Evolutionary conservation across 2,113 vertebrate genomes (phyloP).

Genomic region (Toxotes chatareus): DNA sequence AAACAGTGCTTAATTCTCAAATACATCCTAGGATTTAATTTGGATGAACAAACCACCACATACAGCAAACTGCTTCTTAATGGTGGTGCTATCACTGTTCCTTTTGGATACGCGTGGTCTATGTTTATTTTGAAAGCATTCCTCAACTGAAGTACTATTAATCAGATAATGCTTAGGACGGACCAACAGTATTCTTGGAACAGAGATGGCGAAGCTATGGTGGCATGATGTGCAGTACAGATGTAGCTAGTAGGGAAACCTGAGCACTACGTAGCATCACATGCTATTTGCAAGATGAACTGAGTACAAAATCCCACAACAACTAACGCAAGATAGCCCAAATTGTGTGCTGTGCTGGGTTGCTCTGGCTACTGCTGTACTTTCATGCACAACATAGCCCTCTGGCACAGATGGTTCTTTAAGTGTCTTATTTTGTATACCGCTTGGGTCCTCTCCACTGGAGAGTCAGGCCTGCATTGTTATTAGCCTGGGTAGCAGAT

Average conservation of each 20-base stretch:
- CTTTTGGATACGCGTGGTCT: slow-evolving; percentile 41
- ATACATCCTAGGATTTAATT: not conserved
- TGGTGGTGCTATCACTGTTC: slow-evolving; percentile 46
- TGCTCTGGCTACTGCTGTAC: slow-evolving; percentile 43
- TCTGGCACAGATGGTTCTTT: slow-evolving; percentile 42
- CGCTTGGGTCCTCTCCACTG: slow-evolving; percentile 28
- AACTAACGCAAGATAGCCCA: not conserved
- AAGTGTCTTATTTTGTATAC: slow-evolving; percentile 40
- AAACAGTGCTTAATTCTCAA: slow-evolving; percentile 49
- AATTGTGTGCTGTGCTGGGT: slow-evolving; percentile 1
- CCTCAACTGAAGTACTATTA: not conserved
- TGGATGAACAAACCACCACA: not conserved
- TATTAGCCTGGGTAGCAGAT: slow-evolving; percentile 68
- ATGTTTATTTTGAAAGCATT: slow-evolving; percentile 12
- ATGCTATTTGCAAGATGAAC: slow-evolving; percentile 15
- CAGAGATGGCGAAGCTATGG: slow-evolving; percentile 46
- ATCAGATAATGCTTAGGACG: not conserved
- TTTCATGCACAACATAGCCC: slow-evolving; percentile 41
- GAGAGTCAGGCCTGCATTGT: slow-evolving; percentile 56
- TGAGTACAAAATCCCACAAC: slow-evolving; percentile 13
- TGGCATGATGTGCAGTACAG: slow-evolving; percentile 60
- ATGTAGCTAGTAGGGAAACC: slow-evolving; percentile 27
- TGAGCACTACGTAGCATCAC: not conserved
- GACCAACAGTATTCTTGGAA: slow-evolving; percentile 50
- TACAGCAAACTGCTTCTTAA: slow-evolving; percentile 27